These are phyloP conservation scores for Amphipoea oculea DNA, from an alignment of 2,888 invertebrate species.

Conservation along the genomic window DNA sequence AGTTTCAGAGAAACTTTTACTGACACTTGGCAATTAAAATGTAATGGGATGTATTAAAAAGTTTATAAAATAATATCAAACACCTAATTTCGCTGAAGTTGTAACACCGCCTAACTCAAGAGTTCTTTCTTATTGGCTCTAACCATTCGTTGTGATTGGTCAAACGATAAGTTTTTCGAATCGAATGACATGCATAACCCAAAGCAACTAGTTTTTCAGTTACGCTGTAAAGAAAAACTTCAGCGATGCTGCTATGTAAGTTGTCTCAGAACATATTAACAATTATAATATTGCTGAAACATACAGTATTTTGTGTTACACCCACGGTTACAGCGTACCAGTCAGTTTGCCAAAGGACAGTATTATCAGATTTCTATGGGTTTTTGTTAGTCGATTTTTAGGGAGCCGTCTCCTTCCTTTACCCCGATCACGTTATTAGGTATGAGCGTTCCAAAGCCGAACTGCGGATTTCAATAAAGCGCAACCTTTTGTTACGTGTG, in stretches of 20 bases:
- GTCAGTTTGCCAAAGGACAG: neutral
- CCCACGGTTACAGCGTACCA: no score
- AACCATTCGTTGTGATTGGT: neutral
- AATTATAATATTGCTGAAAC: no score
- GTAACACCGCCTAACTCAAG: neutral
- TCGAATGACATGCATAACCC: neutral
- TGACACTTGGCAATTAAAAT: no score
- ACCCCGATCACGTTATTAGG: constrained; percentile 83
- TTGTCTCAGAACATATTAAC: neutral
- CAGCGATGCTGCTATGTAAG: neutral
- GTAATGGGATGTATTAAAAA: no score
- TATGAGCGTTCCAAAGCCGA: constrained; percentile 80
- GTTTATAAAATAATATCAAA: neutral
- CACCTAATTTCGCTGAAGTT: neutral
- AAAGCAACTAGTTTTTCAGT: neutral
- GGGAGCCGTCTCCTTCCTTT: constrained; percentile 59
- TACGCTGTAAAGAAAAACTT: neutral
- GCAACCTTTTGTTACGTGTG: constrained; percentile 88
- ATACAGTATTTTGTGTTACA: no score
- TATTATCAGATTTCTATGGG: neutral
- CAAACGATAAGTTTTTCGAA: neutral
- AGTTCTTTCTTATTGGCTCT: neutral
- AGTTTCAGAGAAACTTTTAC: neutral
- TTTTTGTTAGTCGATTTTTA: neutral
- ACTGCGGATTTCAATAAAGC: constrained; percentile 88